Conservation (phyloP, 2,888 invertebrate genomes). For the Neoscelio sp. region DNA sequence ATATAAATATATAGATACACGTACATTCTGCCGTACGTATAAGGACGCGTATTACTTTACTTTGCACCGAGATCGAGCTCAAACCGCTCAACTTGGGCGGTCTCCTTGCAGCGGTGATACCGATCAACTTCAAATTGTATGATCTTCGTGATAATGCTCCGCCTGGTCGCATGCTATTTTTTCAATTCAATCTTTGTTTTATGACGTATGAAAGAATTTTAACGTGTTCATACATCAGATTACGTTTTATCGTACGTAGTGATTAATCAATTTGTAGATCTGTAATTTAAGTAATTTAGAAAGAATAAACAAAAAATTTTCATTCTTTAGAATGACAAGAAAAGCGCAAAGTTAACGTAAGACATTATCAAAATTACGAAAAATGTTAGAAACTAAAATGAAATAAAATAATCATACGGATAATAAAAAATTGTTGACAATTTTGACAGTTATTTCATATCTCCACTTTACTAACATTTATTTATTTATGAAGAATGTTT, state of each 20-base stretch:
- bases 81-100: constrained; percentile 59
- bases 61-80: constrained; percentile 57
- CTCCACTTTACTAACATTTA: no score
- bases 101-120: constrained; percentile 59
- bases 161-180: constrained; percentile 35
- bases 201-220: constrained; percentile 45
- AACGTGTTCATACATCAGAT: constrained; percentile 30
- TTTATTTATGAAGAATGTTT: no score
- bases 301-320: no score
- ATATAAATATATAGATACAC: constrained; percentile 61
- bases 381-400: no score
- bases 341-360: no score
- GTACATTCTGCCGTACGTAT: constrained; percentile 44
- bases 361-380: no score
- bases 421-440: no score
- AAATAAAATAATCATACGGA: no score
- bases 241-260: constrained; percentile 31
- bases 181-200: constrained; percentile 19
- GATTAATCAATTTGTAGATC: no score
- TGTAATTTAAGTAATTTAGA: no score
- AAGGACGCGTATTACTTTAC: constrained; percentile 67
- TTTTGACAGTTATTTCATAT: no score
- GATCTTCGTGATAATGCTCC: constrained; percentile 62
- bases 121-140: constrained; percentile 65
- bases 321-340: no score